Evolutionary conservation across 2,113 vertebrate species (phyloP), one percentile per base, ranked within the genome.

Genomic region (Oenanthe melanoleuca): DNA sequence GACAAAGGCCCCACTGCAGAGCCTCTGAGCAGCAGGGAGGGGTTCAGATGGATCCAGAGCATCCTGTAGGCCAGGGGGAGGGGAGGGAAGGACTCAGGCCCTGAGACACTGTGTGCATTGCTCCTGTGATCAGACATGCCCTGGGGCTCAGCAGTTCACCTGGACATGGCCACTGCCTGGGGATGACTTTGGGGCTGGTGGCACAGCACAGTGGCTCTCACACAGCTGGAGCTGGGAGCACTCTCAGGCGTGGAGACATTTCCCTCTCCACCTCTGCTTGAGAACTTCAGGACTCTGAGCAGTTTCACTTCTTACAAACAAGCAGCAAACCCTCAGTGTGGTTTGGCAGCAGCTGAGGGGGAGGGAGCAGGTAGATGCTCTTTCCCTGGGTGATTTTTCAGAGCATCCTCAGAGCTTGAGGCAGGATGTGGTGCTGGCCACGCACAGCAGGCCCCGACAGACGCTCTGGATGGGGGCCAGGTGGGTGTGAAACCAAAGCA

Each of bases 391-490:
- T 1, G 1, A 37, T 10, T 69, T 37, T 74, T 89, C 80, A 94
- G 78, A 94, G 59, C 31, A n/a, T 57, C 66, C 77, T 45, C 49
- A n/a, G 65, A 91, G 57, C 63, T 66, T 89, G 63, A 33, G 29
- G 88, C 94, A 96, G 96, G 95, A 96, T 96, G 95, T 95, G 96
- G 94, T 93, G 73, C 14, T 67, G 65, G 84, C 55, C 72, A 37
- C 0, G 0, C 60, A 70, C 79, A 50, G 78, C 59, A 31, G 67
- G 37, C 77, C 50, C 74, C 0, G 6, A 8, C 0, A 0, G 71
- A 83, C 52, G 81, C 74, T 82, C 81, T 70, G 64, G 26, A 44
- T 1, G 56, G 53, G 2, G 3, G 37, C 1, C 4, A 66, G 69
- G 23, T 57, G 59, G 24, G 8, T 72, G 86, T 0, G 23, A 93